Evolutionary conservation across 35 echinoderm and acorn worm species (phyloP), one percentile per base, ranked within the genome.

Genomic region (Amphiura filiformis): DNA sequence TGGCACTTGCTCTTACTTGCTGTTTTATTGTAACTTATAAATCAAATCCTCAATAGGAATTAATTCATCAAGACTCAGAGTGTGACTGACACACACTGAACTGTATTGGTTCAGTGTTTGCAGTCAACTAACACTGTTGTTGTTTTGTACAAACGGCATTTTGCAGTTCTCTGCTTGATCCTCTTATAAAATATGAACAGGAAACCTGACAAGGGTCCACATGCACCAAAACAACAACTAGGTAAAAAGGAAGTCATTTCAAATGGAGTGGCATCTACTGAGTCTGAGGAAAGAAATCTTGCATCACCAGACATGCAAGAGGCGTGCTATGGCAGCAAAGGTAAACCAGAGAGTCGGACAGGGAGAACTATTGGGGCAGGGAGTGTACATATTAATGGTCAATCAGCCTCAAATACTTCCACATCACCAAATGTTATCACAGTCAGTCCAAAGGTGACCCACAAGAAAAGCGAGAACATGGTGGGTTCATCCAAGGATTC

Each of bases 321-420:
- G 26, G 28, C n/a, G 26, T 70, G 61, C 61, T 70, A 70, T 70
- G 61, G 61, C 61, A 70, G 61, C 61, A 70, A 70, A n/a, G 61
- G 9, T 15, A 70, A 70, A 11, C 9, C 11, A 70, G 26, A 70
- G 26, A 70, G 61, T 70, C 61, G 61, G 26, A 70, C 61, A 13
- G 61, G 61, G 28, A 70, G 26, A 70, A n/a, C 26, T 70, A 13
- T 11, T 5, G 61, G 26, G 26, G 61, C 61, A 70, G 61, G 61
- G 2, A 70, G 26, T 70, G 61, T 70, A 70, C 61, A 70, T 70
- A 70, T 70, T 30, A 70, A n/a, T n/a, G 61, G 61, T 1, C 3
- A 70, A 18, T 70, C 41, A 4, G 41, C 17, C 41, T 47, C 41
- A 47, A 47, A 17, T 17, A 47, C 61, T 70, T 70, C 61, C 61